Conservation (phyloP, 2,113 vertebrate genomes). For the Verasper variegatus region DNA sequence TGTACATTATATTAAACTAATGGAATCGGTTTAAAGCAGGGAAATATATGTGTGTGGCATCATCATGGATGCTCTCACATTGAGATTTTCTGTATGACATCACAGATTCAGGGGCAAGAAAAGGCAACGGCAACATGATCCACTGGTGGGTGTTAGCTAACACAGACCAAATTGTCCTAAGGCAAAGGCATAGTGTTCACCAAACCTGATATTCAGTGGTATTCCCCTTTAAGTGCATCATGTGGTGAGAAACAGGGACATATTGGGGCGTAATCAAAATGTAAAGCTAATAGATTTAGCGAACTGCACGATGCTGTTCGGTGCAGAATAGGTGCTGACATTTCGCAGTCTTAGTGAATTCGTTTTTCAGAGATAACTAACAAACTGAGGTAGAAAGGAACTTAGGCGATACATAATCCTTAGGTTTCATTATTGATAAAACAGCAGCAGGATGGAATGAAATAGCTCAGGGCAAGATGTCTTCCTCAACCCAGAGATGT, state of each 20-base stretch:
- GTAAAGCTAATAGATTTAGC: conserved; percentile 68
- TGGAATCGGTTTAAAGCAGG: conserved; percentile 13
- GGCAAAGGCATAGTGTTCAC: conserved; percentile 47
- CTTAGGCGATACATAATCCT: conserved; percentile 84
- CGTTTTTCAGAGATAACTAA: conserved; percentile 88
- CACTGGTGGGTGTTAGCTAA: conserved; percentile 23
- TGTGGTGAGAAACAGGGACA: conserved; percentile 15
- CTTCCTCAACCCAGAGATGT: conserved; percentile 70
- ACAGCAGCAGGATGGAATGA: conserved; percentile 74
- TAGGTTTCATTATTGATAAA: conserved; percentile 80
- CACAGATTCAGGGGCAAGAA: conserved; percentile 39
- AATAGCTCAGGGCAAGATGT: conserved; percentile 61
- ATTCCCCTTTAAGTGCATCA: conserved; percentile 66
- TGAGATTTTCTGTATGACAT: conserved; percentile 22
- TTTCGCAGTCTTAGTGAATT: conserved; percentile 75
- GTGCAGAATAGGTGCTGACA: conserved; percentile 68
- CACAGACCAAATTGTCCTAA: conserved; percentile 56
- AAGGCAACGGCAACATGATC: conserved; percentile 16
- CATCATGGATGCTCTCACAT: neutral
- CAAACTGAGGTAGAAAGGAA: conserved; percentile 95
- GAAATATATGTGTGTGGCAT: conserved; percentile 18
- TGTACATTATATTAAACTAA: conserved; percentile 20
- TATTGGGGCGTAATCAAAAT: conserved; percentile 48
- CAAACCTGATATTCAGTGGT: conserved; percentile 54
- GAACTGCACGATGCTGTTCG: conserved; percentile 73